Base-by-base conservation (phyloP, 2,113 vertebrate species). In the Aptenodytes forsteri region DNA sequence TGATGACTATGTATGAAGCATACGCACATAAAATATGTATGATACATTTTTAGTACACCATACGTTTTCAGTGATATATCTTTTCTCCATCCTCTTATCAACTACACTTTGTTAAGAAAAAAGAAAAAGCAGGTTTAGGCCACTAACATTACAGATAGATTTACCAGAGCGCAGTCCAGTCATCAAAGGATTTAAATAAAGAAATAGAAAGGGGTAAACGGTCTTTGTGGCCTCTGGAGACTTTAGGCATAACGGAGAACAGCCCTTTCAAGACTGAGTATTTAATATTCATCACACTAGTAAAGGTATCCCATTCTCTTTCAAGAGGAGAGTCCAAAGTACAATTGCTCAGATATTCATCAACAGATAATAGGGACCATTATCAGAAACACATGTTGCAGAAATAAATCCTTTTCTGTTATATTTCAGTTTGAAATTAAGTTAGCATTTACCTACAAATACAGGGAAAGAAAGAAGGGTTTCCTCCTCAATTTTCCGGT, bases 11-110 rank as follows among this genome's bases (percentile, higher is more conserved):
- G 3, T 59, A 42, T 29, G 66, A 77, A 86, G n/a, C 30, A 75
- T 19, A 40, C 3, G 0, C 10, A 26, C 1, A 2, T 36, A 50
- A 49, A 46, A 10, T 6, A 59, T 4, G 4, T 4, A 27, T 14
- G 17, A 20, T 52, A 30, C 3, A 15, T 61, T 65, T 77, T 78
- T 34, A 87, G 19, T 55, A 44, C 16, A 40, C 7, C 11, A 27
- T 2, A 11, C 36, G 16, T 79, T 86, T 58, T 20, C 17, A 72
- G 15, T 42, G 16, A 5, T 42, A 27, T 32, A 12, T 14, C 20
- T 82, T 71, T 64, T 76, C 64, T 65, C 71, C 40, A 78, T n/a
- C 29, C 30, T 58, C 42, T 89, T 65, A 65, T 42, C 15, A 58
- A 75, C 20, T 19, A 27, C 2, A 6, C 14, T 62, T 67, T 21